Evolutionary conservation across 1,140 invertebrate species (phyloP).

Genomic region (Drosophila seguyi): DNA sequence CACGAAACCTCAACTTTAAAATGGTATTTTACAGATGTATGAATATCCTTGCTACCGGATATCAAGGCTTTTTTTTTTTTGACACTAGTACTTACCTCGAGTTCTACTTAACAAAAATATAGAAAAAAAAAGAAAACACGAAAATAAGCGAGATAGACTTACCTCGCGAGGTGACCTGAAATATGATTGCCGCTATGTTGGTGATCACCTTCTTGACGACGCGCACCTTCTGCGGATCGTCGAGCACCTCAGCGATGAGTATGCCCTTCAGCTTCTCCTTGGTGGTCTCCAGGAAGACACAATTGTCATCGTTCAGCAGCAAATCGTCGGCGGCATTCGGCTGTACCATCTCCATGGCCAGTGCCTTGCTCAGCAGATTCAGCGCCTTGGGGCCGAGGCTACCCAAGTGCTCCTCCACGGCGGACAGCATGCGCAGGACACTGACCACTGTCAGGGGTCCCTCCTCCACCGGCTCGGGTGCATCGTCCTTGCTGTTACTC

Average conservation of each 20-base stretch:
- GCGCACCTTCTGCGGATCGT: slow-evolving; percentile 85
- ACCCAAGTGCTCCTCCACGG: slow-evolving; percentile 92
- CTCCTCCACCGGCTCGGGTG: slow-evolving; percentile 55
- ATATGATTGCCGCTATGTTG: slow-evolving; percentile 89
- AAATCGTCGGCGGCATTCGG: slow-evolving; percentile 91
- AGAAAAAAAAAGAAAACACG: slow-evolving; percentile 2
- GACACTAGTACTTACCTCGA: slow-evolving; percentile 22
- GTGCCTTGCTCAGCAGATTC: slow-evolving; percentile 89
- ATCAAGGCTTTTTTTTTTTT: background rate
- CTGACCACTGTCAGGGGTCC: slow-evolving; percentile 88
- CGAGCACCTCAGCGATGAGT: slow-evolving; percentile 90
- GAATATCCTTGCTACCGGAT: background rate
- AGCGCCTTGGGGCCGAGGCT: slow-evolving; percentile 92
- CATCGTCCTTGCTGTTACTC: slow-evolving; percentile 32
- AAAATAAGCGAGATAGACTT: slow-evolving; percentile 64
- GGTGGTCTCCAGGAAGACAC: slow-evolving; percentile 92
- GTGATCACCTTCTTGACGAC: slow-evolving; percentile 86
- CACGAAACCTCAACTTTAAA: slow-evolving; percentile 1
- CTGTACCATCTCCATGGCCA: slow-evolving; percentile 89
- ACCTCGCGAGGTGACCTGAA: slow-evolving; percentile 87
- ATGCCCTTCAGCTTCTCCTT: slow-evolving; percentile 94
- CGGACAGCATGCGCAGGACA: slow-evolving; percentile 90
- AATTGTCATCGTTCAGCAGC: slow-evolving; percentile 89
- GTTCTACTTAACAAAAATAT: background rate
- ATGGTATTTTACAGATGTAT: background rate